Evolutionary conservation across 1,140 invertebrate species (phyloP), one percentile per base, ranked within the genome.

Genomic region (Musca domestica): DNA sequence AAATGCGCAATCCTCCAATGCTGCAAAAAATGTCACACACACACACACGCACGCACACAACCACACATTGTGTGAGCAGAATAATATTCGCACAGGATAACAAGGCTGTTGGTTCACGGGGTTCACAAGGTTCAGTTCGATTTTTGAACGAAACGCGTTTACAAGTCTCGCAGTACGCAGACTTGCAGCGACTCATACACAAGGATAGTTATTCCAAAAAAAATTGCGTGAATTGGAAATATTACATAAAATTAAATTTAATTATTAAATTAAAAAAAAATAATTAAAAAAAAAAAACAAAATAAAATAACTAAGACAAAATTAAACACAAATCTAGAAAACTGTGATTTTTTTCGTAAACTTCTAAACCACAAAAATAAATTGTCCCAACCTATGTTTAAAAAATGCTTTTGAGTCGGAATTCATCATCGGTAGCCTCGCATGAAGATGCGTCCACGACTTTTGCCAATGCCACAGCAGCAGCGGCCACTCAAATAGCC

Each of bases 331-430:
- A 56, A 27, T 56, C 6, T 54, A 2, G 10, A 22, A n/a, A 54
- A 54, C 51, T 56, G 52, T 56, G 52, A 30, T 56, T 56, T n/a
- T 51, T 15, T 56, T 54, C 23, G 20, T 56, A 56, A 25, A 56
- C 23, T 27, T 2, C 19, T n/a, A 30, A 3, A 27, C 12, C 22
- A 56, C 0, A 56, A 56, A 56, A 56, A 27, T 51, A 51, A 51
- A 51, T 20, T 20, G 48, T 2, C 0, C 20, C 2, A 19, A 51
- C 41, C 19, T 17, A 61, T 61, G 56, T 20, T 9, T 12, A 1
- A 27, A 61, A 34, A 34, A 80, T 80, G 77, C 71, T 80, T 20
- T 68, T 81, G n/a, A 74, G 69, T 73, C 74, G 70, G n/a, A 69
- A 73, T 58, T 66, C 71, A 20, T 68, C 71, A 20, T 49, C 61